phyloP scores from a whole-genome alignment of 2,888 invertebrate genomes.

The Stegana nigrithorax region DNA sequence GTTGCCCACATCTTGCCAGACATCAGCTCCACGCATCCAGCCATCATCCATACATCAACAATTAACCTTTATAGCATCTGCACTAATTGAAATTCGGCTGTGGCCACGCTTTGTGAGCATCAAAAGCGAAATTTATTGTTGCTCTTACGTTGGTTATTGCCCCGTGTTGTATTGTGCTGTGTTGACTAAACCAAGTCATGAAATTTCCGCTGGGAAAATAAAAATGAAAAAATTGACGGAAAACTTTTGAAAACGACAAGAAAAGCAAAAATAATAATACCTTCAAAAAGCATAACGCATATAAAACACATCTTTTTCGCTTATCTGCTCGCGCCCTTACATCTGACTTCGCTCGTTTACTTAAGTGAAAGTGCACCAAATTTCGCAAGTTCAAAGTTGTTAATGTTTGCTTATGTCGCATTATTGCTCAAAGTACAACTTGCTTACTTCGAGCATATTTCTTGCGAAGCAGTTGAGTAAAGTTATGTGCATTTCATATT shows the following conservation, averaged over 20 bases:
- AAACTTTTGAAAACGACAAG: too few species aligned
- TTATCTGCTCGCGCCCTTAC: background rate
- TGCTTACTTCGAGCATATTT: too few species aligned
- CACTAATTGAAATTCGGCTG: too few species aligned
- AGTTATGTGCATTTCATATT: too few species aligned
- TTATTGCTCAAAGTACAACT: background rate
- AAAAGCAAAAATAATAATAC: background rate
- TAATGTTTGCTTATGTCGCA: background rate
- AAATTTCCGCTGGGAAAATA: background rate
- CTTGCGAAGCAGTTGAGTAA: background rate
- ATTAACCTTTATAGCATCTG: too few species aligned
- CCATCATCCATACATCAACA: too few species aligned
- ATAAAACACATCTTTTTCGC: background rate
- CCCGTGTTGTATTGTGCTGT: background rate
- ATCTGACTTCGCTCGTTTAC: background rate
- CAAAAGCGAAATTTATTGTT: too few species aligned
- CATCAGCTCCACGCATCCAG: too few species aligned
- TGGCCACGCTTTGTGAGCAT: too few species aligned
- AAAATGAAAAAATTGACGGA: background rate
- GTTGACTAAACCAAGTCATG: background rate
- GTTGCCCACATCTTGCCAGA: too few species aligned
- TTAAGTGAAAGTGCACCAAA: constrained; percentile 4
- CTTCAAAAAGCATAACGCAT: background rate
- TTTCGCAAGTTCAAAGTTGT: constrained; percentile 10
- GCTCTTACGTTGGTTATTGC: too few species aligned